phyloP scores from a whole-genome alignment of 1,140 invertebrate genomes.

The Aphidius gifuensis region DNA sequence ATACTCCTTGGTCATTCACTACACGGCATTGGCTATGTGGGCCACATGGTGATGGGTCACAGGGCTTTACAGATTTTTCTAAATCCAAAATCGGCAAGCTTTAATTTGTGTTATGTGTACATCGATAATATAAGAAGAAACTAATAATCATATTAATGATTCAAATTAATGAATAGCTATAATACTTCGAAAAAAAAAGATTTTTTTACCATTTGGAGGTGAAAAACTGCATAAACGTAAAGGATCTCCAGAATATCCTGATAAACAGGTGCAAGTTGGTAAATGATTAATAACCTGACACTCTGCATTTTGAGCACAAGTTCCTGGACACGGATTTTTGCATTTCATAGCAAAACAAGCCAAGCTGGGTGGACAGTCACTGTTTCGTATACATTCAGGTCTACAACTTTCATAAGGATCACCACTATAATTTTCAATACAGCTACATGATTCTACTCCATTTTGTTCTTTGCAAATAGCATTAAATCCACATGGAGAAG shows the following conservation, averaged over 20 bases:
- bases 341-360: conserved; percentile 58
- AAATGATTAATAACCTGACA: conserved; percentile 55
- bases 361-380: conserved; percentile 52
- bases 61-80: conserved; percentile 38
- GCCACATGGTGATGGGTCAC: conserved; percentile 60
- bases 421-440: conserved; percentile 53
- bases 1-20: conserved; percentile 63
- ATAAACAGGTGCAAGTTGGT: conserved; percentile 54
- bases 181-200: too few relatives aligned
- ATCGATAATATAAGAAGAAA: too few relatives aligned
- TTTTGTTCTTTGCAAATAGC: conserved; percentile 48
- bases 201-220: too few relatives aligned
- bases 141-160: too few relatives aligned
- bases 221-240: conserved; percentile 44
- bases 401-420: conserved; percentile 53
- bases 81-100: conserved; percentile 22
- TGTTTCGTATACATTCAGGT: conserved; percentile 54
- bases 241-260: conserved; percentile 57
- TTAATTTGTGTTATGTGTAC: too few relatives aligned
- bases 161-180: too few relatives aligned
- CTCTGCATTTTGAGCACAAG: conserved; percentile 57
- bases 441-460: conserved; percentile 50
- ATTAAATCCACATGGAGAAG: conserved; percentile 68
- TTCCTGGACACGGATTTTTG: conserved; percentile 56
- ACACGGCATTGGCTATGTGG: conserved; percentile 64